Evolutionary conservation across 2,888 invertebrate genomes (phyloP), one percentile per base, ranked within the genome.

Genomic region (Pristionchus fissidentatus): DNA sequence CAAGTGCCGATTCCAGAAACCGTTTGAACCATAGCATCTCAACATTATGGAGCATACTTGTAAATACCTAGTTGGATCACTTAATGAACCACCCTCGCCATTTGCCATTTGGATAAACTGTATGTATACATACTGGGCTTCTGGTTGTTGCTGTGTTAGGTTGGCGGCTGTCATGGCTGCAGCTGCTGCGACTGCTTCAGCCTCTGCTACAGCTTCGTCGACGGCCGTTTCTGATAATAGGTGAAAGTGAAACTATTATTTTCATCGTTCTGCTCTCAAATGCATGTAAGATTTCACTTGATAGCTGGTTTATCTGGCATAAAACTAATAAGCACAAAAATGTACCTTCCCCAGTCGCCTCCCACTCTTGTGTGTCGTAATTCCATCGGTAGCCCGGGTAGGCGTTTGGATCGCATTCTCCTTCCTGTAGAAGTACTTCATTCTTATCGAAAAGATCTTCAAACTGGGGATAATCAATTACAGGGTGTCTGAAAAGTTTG

Each of bases 321-420:
- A n/a, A n/a, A n/a, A n/a, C n/a, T n/a, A 49, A 49, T 49, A 49
- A 15, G 49, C 19, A 15, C 49, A 49, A 19, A 10, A 15, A 49
- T 49, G 49, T 22, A 78, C 78, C 66, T 86, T 84, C 49, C 75
- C 84, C 55, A 35, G 83, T 41, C 83, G 85, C 86, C 43, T 88
- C 88, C 88, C 88, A 89, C 83, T 87, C 84, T 46, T 89, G 88
- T 8, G 85, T 86, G 0, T 88, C 89, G 70, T 87, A 88, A 79
- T 89, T 88, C 88, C 88, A 89, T 22, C 87, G 85, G 85, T 89
- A 89, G 1, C 89, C 89, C 85, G 87, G 87, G 83, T 87, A 88
- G 0, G 87, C 87, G 46, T 86, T 86, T 3, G 85, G 86, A 83
- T 88, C 88, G 41, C 84, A 88, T 5, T 77, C 78, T n/a, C n/a